These are phyloP conservation scores for Pogonocherus hispidulus DNA, from an alignment of 2,888 invertebrate genomes.

Conservation along the genomic window DNA sequence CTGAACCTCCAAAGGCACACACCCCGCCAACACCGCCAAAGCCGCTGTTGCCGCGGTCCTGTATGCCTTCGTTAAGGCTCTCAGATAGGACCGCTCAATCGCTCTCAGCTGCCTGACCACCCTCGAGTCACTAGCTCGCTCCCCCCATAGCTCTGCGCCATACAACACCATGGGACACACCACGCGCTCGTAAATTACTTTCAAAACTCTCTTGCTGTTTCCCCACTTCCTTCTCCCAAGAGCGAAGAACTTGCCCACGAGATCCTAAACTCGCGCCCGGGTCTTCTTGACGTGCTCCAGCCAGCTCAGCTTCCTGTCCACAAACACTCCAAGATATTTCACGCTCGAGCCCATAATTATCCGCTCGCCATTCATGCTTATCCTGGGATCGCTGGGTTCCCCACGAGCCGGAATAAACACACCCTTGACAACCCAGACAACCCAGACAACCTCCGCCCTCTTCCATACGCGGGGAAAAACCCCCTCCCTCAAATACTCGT, in stretches of 20 bases:
- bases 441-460: background rate
- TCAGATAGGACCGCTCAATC: conserved; percentile 39
- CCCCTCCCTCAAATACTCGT: background rate
- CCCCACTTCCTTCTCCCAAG: conserved; percentile 10
- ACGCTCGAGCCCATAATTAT: conserved; percentile 8
- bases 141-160: conserved; percentile 44
- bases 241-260: conserved; percentile 2
- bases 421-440: conserved; percentile 46
- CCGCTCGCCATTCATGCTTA: conserved; percentile 21
- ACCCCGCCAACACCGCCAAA: conserved; percentile 34
- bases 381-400: conserved; percentile 26
- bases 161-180: conserved; percentile 39
- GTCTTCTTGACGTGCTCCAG: conserved; percentile 31
- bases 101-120: conserved; percentile 35
- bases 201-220: conserved; percentile 13
- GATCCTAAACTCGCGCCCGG: background rate
- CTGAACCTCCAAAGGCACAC: conserved; percentile 26
- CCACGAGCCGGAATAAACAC: conserved; percentile 35
- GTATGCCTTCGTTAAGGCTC: conserved; percentile 42
- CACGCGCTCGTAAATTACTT: conserved; percentile 25
- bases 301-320: conserved; percentile 32
- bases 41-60: conserved; percentile 39
- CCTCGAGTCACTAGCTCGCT: conserved; percentile 17
- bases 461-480: background rate
- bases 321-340: conserved; percentile 32